Conservation (phyloP, 2,113 vertebrate genomes). For the Pluvialis apricaria region DNA sequence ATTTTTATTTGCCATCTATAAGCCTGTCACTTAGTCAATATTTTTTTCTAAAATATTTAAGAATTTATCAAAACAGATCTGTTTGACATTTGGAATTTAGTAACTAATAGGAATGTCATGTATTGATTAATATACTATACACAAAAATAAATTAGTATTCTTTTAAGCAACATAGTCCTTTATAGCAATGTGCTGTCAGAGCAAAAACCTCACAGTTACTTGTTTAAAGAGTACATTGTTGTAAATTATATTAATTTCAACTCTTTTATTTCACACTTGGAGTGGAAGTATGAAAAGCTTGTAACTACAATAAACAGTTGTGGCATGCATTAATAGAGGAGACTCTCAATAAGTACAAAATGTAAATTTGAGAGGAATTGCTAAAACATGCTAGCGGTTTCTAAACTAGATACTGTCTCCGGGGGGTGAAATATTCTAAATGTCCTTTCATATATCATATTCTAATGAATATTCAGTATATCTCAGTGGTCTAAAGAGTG, state of each 20-base stretch:
- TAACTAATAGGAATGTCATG: background rate
- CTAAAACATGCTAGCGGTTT: background rate
- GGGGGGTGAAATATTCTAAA: background rate
- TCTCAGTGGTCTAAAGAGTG: background rate
- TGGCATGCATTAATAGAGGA: background rate
- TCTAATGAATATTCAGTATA: slow-evolving; percentile 6
- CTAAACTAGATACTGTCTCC: background rate
- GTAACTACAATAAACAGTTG: background rate
- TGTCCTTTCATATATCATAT: background rate
- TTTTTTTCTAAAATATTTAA: background rate
- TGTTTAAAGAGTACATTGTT: background rate
- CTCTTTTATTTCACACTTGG: background rate
- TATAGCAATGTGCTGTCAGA: background rate
- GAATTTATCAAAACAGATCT: background rate
- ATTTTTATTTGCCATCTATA: background rate
- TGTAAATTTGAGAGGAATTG: background rate
- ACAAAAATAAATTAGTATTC: background rate
- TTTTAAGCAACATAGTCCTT: background rate
- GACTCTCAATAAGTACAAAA: background rate
- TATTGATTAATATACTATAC: background rate
- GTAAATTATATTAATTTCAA: background rate
- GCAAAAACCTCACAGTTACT: background rate
- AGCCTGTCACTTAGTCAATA: background rate
- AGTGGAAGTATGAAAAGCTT: background rate
- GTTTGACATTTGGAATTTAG: background rate